phyloP scores from a whole-genome alignment of 2,797 vertebrate species.

The Sciaenops ocellatus region DNA sequence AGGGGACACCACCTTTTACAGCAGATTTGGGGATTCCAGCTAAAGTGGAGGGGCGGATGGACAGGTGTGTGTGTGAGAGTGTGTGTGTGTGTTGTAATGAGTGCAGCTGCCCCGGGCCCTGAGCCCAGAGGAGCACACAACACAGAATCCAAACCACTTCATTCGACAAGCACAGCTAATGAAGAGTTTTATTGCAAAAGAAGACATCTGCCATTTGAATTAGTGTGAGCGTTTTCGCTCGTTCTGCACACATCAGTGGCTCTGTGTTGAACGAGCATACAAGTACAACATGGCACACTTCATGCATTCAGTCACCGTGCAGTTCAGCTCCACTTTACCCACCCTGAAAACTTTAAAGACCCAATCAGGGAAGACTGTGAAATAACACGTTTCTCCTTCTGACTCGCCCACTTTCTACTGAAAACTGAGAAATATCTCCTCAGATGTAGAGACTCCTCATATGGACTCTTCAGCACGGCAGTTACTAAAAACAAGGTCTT shows the following conservation, averaged over 20 bases:
- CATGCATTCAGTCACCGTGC: background rate
- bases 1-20: conserved; percentile 27
- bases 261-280: conserved; percentile 11
- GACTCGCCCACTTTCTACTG: background rate
- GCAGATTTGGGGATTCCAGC: conserved; percentile 40
- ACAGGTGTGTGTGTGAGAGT: conserved; percentile 15
- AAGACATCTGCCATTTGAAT: conserved; percentile 63
- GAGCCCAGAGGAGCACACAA: conserved; percentile 55
- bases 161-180: conserved; percentile 44
- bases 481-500: too few species aligned
- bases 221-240: background rate
- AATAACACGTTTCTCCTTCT: background rate
- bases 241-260: conserved; percentile 17
- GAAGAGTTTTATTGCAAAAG: conserved; percentile 37
- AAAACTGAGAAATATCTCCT: background rate
- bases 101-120: conserved; percentile 65
- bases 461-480: background rate
- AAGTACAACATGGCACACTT: background rate
- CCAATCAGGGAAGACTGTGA: background rate
- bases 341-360: background rate
- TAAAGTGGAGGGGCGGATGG: conserved; percentile 4
- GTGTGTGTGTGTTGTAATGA: conserved; percentile 19
- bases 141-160: conserved; percentile 49
- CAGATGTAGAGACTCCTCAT: background rate
- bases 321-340: background rate